phyloP scores from a whole-genome alignment of 2,797 vertebrate species.

The Periparus ater region DNA sequence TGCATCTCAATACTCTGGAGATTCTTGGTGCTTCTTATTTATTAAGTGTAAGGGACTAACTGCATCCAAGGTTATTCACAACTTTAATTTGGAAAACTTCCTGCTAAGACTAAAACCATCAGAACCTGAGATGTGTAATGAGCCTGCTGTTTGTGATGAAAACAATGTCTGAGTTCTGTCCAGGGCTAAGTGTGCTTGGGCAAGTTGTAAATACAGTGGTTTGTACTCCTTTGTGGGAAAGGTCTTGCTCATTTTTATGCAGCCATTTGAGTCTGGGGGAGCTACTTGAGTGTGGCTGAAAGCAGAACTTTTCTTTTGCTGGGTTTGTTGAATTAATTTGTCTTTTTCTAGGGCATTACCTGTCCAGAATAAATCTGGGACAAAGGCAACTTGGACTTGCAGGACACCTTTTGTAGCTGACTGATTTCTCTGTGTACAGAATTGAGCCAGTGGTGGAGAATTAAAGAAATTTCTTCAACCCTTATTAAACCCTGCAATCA shows the following conservation, averaged over 20 bases:
- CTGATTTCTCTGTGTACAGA: background rate
- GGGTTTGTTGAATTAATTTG: background rate
- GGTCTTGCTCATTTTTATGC: background rate
- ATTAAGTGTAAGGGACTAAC: background rate
- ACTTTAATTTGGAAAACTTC: background rate
- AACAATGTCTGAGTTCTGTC: background rate
- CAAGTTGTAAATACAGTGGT: background rate
- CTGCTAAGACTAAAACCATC: constrained; percentile 4
- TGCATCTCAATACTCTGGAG: background rate
- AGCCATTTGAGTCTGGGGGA: background rate
- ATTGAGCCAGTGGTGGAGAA: background rate
- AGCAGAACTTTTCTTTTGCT: background rate
- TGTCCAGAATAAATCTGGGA: background rate
- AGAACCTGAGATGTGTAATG: background rate
- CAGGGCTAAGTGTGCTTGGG: background rate
- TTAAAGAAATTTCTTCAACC: background rate
- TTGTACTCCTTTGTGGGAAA: background rate
- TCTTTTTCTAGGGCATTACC: background rate
- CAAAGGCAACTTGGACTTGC: background rate
- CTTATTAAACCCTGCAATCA: background rate
- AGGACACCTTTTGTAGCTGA: background rate
- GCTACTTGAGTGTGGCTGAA: background rate
- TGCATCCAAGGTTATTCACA: background rate
- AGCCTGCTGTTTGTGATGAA: background rate
- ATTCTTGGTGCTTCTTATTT: constrained; percentile 33